These are phyloP conservation scores for Resseliella maxima DNA, from an alignment of 2,888 invertebrate genomes.

Conservation along the genomic window DNA sequence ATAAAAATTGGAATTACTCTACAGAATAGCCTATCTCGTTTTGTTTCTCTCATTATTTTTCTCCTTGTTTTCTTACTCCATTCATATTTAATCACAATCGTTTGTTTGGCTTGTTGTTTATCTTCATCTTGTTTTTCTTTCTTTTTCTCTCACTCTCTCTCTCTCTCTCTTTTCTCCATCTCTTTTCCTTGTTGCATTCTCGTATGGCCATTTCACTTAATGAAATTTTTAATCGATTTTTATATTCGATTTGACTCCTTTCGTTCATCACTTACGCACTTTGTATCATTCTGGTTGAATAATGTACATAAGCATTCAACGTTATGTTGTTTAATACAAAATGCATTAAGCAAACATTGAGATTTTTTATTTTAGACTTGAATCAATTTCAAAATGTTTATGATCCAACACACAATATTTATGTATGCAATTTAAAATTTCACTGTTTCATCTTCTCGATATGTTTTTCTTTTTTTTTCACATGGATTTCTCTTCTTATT, in stretches of 20 bases:
- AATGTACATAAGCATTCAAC: not conserved
- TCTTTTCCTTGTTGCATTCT: not conserved
- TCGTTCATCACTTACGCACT: slow-evolving; percentile 8
- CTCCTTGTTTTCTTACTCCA: not conserved
- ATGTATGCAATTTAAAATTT: slow-evolving; percentile 13
- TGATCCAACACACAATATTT: not conserved
- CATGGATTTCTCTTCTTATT: not conserved
- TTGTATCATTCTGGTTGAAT: not conserved
- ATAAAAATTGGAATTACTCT: not conserved
- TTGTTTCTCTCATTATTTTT: slow-evolving; percentile 4
- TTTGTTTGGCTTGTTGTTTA: not conserved
- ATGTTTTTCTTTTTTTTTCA: not conserved
- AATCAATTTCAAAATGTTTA: not conserved
- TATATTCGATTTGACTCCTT: not conserved
- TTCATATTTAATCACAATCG: slow-evolving; percentile 19
- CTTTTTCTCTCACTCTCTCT: not conserved
- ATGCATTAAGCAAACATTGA: not conserved
- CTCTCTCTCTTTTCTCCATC: not conserved
- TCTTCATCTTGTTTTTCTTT: not conserved
- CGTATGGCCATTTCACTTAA: not conserved
- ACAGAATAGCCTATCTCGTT: not conserved
- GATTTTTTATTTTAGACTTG: not conserved
- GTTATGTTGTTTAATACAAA: not conserved
- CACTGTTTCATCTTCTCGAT: not conserved
- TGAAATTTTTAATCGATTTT: slow-evolving; percentile 17